These are phyloP conservation scores for Neoitamus cyanurus DNA, from an alignment of 2,888 invertebrate genomes.

Conservation along the genomic window DNA sequence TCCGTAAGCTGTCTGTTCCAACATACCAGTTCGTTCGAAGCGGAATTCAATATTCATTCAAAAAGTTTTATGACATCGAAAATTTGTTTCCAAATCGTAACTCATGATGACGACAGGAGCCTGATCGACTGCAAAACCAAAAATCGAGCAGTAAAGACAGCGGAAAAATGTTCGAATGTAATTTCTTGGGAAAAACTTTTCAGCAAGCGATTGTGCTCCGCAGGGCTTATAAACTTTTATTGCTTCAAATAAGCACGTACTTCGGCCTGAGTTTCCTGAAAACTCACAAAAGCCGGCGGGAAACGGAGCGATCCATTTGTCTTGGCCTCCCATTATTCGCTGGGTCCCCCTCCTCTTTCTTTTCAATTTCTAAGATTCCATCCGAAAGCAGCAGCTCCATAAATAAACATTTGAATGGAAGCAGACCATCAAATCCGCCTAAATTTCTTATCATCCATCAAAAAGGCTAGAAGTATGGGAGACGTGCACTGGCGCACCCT, in stretches of 20 bases:
- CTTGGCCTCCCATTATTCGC: conserved; percentile 1
- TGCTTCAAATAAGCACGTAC: conserved; percentile 12
- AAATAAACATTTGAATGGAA: conserved; percentile 35
- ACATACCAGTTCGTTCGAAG: background rate
- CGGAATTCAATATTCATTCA: background rate
- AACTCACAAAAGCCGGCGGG: background rate
- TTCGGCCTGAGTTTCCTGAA: background rate
- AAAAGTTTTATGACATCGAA: background rate
- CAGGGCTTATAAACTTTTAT: conserved; percentile 21
- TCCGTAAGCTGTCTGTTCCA: background rate
- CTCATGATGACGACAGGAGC: conserved; percentile 1
- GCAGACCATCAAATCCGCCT: conserved; percentile 30
- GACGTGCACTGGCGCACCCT: background rate
- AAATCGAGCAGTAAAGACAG: background rate
- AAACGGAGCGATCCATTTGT: conserved; percentile 7
- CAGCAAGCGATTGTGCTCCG: background rate
- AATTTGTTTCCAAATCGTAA: background rate
- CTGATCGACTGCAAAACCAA: background rate
- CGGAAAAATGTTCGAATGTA: background rate
- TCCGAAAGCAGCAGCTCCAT: conserved; percentile 16
- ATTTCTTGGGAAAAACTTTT: background rate
- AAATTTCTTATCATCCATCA: conserved; percentile 31
- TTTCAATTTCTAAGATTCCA: conserved; percentile 26
- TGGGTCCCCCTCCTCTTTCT: background rate
- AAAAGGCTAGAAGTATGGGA: background rate